Conservation (phyloP, 2,113 vertebrate species). For the Sminthopsis crassicaudata region DNA sequence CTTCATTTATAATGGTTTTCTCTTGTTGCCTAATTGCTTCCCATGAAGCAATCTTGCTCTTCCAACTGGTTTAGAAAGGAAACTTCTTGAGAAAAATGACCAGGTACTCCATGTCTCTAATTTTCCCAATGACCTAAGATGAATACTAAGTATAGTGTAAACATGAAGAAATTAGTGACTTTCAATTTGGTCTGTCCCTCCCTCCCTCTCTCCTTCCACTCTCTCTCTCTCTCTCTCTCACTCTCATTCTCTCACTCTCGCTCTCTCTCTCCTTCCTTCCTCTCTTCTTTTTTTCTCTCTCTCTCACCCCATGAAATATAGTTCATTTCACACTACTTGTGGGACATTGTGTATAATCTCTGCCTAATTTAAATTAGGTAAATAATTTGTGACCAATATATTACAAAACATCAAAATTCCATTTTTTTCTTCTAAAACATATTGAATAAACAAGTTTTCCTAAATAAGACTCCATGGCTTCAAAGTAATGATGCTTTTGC, state of each 20-base stretch:
- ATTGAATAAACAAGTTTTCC: slow-evolving; percentile 25
- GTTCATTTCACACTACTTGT: background rate
- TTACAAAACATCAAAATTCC: background rate
- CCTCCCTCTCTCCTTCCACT: background rate
- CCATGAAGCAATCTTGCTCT: background rate
- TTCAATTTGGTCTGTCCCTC: background rate
- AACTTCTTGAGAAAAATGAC: background rate
- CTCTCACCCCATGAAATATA: background rate
- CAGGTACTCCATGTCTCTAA: background rate
- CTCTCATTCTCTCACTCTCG: background rate
- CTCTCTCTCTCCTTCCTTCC: background rate
- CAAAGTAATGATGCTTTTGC: background rate
- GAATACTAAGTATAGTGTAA: background rate
- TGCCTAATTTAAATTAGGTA: slow-evolving; percentile 40
- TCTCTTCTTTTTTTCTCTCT: background rate
- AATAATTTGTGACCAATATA: background rate
- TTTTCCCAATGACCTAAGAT: background rate
- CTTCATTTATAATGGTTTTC: background rate
- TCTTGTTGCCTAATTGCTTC: background rate
- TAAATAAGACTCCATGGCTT: slow-evolving; percentile 12
- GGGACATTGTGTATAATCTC: background rate
- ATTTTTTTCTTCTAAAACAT: background rate
- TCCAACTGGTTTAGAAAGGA: background rate
- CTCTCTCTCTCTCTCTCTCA: background rate
- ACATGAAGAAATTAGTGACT: background rate